Evolutionary conservation across 2,797 vertebrate genomes (phyloP).

Genomic region (Neosalanx taihuensis): DNA sequence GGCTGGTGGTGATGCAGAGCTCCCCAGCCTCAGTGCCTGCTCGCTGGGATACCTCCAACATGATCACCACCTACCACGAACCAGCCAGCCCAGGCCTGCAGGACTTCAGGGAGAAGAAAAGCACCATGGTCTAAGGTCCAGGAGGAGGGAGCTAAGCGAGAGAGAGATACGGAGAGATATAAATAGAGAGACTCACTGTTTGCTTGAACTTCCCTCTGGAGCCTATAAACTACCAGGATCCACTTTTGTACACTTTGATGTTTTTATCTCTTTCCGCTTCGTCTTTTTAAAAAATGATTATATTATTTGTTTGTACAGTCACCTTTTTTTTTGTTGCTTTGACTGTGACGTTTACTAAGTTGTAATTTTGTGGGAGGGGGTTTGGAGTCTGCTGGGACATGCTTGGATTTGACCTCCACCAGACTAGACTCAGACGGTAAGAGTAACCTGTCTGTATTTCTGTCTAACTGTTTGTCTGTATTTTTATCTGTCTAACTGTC

Average conservation of each 20-base stretch:
- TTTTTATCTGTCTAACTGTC: no score
- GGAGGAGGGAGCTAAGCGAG: no score
- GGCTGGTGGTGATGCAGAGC: slow-evolving; percentile 87
- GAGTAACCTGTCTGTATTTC: slow-evolving; percentile 12
- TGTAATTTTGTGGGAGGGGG: no score
- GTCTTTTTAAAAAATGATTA: slow-evolving; percentile 12
- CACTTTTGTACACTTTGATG: slow-evolving; percentile 31
- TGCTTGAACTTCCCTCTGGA: not conserved
- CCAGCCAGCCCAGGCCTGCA: slow-evolving; percentile 28
- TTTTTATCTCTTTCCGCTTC: slow-evolving; percentile 12
- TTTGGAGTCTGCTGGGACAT: slow-evolving; percentile 35
- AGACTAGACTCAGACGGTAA: slow-evolving; percentile 59
- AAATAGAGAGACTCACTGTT: not conserved
- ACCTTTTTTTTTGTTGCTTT: not conserved
- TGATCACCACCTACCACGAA: slow-evolving; percentile 68
- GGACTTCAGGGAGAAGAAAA: slow-evolving; percentile 72
- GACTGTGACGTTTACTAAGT: no score
- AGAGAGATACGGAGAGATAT: not conserved
- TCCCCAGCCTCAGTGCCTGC: slow-evolving; percentile 46
- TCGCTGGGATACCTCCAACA: slow-evolving; percentile 68
- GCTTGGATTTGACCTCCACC: slow-evolving; percentile 44
- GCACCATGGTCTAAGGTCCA: slow-evolving; percentile 71
- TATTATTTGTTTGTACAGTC: slow-evolving; percentile 21
- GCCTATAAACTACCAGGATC: slow-evolving; percentile 6
- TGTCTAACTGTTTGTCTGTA: no score